Evolutionary conservation across 2,888 invertebrate species (phyloP).

Genomic region (Pterobdella sp.): DNA sequence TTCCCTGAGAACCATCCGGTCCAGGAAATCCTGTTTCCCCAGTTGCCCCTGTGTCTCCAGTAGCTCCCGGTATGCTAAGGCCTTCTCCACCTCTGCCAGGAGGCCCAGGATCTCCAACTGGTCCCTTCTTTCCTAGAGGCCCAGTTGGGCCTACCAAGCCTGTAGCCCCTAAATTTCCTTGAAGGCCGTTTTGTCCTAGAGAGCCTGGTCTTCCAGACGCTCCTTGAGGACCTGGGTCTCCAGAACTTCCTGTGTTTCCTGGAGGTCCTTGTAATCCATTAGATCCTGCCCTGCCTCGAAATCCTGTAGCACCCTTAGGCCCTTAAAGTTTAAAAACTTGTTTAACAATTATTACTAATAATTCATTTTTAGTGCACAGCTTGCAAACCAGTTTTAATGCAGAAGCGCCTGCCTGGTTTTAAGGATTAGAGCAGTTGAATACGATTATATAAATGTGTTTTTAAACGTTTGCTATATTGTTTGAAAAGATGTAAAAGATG

Average conservation of each 20-base stretch:
- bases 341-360: background rate
- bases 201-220: conserved; percentile 18
- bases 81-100: background rate
- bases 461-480: background rate
- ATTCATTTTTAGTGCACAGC: no score
- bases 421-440: no score
- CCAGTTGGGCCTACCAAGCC: conserved; percentile 8
- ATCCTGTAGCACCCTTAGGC: conserved; percentile 14
- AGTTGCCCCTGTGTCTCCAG: conserved; percentile 31
- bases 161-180: background rate
- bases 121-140: background rate
- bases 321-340: conserved; percentile 5
- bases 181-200: background rate
- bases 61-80: conserved; percentile 26
- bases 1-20: conserved; percentile 11
- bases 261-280: conserved; percentile 21
- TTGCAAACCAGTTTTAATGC: no score
- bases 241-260: conserved; percentile 30
- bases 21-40: conserved; percentile 29
- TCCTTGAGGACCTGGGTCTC: conserved; percentile 31
- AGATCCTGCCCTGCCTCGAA: conserved; percentile 19
- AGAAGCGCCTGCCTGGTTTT: no score
- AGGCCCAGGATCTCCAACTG: conserved; percentile 8
- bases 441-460: background rate
- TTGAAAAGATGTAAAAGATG: background rate